Conservation (phyloP, 1,140 invertebrate species). For the Scaptomyza hsui region DNA sequence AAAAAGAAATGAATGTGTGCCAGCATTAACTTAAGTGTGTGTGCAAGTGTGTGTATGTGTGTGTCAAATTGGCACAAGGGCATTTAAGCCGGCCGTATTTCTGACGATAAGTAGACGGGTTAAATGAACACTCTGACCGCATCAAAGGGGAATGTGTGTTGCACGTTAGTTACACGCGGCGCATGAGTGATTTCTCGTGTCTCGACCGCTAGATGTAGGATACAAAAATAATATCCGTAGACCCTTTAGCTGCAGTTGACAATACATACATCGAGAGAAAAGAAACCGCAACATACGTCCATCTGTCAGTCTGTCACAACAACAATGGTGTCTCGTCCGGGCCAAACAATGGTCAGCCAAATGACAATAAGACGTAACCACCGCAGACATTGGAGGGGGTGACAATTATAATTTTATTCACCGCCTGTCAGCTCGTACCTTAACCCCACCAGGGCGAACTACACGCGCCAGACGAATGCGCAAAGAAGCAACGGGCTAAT, state of each 20-base stretch:
- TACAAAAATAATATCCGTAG: neutral
- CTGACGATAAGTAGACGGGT: conserved; percentile 42
- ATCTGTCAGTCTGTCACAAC: neutral
- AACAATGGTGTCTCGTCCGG: conserved; percentile 34
- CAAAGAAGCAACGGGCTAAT: conserved; percentile 28
- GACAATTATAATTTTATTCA: conserved; percentile 45
- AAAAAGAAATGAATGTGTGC: conserved; percentile 35
- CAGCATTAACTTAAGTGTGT: conserved; percentile 57
- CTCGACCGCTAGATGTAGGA: conserved; percentile 20
- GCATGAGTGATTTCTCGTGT: conserved; percentile 32
- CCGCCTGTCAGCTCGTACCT: conserved; percentile 10
- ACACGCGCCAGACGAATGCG: conserved; percentile 52
- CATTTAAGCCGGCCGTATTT: conserved; percentile 57
- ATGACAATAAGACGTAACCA: conserved; percentile 17
- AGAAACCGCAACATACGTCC: neutral
- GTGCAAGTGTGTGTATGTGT: conserved; percentile 22
- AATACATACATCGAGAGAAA: neutral
- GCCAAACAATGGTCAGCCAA: conserved; percentile 24
- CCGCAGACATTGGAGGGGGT: conserved; percentile 9
- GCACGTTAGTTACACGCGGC: conserved; percentile 12
- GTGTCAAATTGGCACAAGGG: conserved; percentile 68
- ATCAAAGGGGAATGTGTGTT: conserved; percentile 11
- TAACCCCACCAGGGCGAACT: conserved; percentile 15
- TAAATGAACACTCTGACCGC: conserved; percentile 37
- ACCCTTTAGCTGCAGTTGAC: neutral